Evolutionary conservation across 2,888 invertebrate genomes (phyloP), one percentile per base, ranked within the genome.

Genomic region (Cerceris ruficornis): DNA sequence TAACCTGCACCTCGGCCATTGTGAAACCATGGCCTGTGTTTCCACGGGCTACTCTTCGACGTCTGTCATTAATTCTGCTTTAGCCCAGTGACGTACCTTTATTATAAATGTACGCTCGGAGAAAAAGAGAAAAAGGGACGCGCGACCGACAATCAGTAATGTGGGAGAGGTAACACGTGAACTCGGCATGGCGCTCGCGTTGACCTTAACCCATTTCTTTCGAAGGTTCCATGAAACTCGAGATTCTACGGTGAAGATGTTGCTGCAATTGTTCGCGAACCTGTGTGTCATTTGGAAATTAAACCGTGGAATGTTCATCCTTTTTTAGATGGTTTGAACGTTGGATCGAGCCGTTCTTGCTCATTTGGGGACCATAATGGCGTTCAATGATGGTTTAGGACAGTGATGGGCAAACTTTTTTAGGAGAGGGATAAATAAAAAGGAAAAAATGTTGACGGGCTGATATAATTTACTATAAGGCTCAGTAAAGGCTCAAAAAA

Each of bases 31-130:
- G 76, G 81, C 77, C 82, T 83, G 84, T 82, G 85, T 87, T 88
- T 88, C 81, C 88, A 87, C 88, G 82, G 28, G 86, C 82, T 81
- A 83, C 82, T 87, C 88, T 88, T 88, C 89, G 88, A 88, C 89
- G 88, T 86, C 85, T 88, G 87, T 88, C 88, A 88, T 88, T 89
- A 88, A 88, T 88, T 88, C 88, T 82, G 83, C 78, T 85, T 84
- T 80, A 77, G 75, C 79, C 73, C 75, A 75, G 73, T 74, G 83
- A 83, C 77, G 83, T 76, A 67, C 80, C 82, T 69, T 82, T 75
- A 75, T 84, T 75, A 75, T 46, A 65, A 73, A 69, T 60, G 67
- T 68, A 79, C 66, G 70, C 72, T 57, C 66, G 58, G 69, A 15
- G 64, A 61, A 43, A 28, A 28, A 28, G 28, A 55, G 42, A 46